Evolutionary conservation across 2,113 vertebrate genomes (phyloP).

Genomic region (Hippocampus zosterae): DNA sequence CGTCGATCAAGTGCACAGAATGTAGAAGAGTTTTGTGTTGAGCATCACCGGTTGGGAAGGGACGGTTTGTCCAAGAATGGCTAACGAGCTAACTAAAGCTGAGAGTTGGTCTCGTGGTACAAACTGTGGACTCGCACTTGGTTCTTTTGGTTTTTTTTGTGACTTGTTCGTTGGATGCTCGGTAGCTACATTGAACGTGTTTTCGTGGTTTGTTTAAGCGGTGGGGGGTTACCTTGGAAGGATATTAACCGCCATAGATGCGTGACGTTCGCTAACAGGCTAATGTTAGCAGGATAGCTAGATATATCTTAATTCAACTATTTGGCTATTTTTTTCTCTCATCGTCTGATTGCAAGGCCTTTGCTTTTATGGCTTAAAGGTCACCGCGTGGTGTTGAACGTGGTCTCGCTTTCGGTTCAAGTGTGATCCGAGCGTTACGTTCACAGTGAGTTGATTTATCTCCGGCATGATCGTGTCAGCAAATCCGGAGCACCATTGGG

Average conservation of each 20-base stretch:
- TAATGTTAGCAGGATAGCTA: neutral
- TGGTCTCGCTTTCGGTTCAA: no score
- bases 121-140: neutral
- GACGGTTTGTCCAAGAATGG: neutral
- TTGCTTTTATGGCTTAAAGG: neutral
- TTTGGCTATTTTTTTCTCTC: neutral
- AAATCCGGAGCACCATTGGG: slow-evolving; percentile 38
- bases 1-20: no score
- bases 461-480: slow-evolving; percentile 51
- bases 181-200: neutral
- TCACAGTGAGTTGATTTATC: neutral
- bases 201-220: neutral
- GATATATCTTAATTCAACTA: neutral
- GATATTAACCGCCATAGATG: neutral
- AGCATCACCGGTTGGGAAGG: neutral
- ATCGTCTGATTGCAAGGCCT: neutral
- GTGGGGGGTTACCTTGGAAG: neutral
- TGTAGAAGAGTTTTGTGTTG: neutral
- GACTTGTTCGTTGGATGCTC: neutral
- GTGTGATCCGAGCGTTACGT: neutral
- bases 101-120: slow-evolving; percentile 2
- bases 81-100: neutral
- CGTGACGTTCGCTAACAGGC: neutral
- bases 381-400: neutral
- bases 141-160: neutral